Evolutionary conservation across 1,140 invertebrate genomes (phyloP), one percentile per base, ranked within the genome.

Genomic region (Paramacrobiotus metropolitanus): DNA sequence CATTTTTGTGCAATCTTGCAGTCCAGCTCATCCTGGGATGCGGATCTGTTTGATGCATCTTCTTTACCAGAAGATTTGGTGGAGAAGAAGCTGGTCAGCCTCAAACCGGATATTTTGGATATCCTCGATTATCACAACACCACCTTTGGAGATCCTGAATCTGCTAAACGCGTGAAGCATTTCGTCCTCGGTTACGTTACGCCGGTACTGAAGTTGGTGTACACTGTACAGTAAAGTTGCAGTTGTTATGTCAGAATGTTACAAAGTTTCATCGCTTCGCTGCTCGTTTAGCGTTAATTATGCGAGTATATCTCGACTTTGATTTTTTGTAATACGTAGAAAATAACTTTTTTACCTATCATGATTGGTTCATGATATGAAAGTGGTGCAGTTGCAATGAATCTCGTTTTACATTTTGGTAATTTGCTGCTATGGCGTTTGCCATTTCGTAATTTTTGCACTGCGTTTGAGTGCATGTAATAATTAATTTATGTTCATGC

Each of bases 111-210:
- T 4, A 55, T 55, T 55, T 24, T 55, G 4, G 48, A 55, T 24
- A 55, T 55, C 48, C 24, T 55, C 48, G 48, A 55, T 24, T 55
- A 55, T 28, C 48, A 55, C 48, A 55, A 55, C 48, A 15, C 15
- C 4, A 15, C 48, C 24, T 55, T 24, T 24, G 24, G 48, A 9
- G 48, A 55, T 15, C 15, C 24, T 15, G 34, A n/a, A n/a, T 15
- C 15, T 20, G 24, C 4, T 24, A 15, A 24, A 55, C 48, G 48
- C 4, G 24, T 24, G 4, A 55, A 55, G 48, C 15, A 28, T 24
- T 55, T 55, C 48, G 24, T 24, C 18, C 30, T 69, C 59, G 68
- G 65, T n/a, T 69, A 71, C 59, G 66, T 69, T 4, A 69, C 68
- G 29, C 69, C 69, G 61, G 68, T 69, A 59, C n/a, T n/a, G n/a